phyloP scores from a whole-genome alignment of 2,797 vertebrate species.

The Sebastes umbrosus region DNA sequence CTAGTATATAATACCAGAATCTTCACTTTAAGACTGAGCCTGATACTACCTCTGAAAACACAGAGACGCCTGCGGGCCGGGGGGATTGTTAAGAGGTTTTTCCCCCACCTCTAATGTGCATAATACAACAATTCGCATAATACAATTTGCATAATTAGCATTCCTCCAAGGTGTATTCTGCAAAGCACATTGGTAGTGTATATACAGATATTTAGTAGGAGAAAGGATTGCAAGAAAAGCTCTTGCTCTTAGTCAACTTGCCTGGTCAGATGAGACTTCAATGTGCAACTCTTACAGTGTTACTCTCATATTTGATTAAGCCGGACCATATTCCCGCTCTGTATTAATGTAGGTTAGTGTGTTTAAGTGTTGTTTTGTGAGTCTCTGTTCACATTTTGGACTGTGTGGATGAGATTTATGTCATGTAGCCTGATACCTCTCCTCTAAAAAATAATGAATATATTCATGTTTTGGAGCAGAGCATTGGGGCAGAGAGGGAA shows the following conservation, averaged over 20 bases:
- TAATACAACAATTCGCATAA: background rate
- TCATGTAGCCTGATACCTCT: slow-evolving; percentile 33
- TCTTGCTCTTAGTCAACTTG: background rate
- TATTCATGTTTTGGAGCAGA: slow-evolving; percentile 59
- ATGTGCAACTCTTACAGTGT: background rate
- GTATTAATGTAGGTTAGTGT: background rate
- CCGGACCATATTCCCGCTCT: background rate
- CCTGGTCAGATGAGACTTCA: background rate
- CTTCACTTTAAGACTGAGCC: no score
- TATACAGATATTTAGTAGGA: background rate
- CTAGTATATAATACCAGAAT: no score
- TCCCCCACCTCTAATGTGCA: no score
- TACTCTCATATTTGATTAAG: background rate
- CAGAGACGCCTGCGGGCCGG: no score
- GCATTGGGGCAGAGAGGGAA: slow-evolving; percentile 16
- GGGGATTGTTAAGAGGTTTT: no score
- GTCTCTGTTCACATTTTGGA: slow-evolving; percentile 9
- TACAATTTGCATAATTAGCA: background rate
- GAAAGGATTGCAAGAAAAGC: background rate
- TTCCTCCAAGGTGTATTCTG: background rate
- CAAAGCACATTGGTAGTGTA: background rate
- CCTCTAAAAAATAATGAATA: slow-evolving; percentile 49
- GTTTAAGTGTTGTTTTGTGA: background rate
- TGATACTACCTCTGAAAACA: no score
- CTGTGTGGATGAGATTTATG: slow-evolving; percentile 37